Percentiles rank a stretch among this genome's conserved stretches.
phyloP scores from a whole-genome alignment of 2,113 vertebrate species.

The Illadopsis cleaveri region DNA sequence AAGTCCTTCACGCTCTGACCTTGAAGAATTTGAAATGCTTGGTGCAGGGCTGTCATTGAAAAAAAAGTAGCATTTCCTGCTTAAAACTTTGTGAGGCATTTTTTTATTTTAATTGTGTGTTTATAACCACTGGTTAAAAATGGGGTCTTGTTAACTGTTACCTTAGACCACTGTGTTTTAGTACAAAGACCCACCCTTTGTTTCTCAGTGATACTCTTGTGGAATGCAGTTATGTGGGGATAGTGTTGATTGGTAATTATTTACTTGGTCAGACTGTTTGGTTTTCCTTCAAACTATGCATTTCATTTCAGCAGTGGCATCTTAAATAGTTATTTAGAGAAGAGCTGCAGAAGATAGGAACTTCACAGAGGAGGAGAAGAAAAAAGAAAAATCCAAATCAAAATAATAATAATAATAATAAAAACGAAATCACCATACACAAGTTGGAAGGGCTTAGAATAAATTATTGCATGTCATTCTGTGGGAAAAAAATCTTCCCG shows the following conservation, averaged over 20 bases:
- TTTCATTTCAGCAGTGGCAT: neutral
- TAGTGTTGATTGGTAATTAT: neutral
- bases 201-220: neutral
- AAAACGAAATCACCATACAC: neutral
- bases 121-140: conserved; percentile 3
- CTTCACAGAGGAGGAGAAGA: neutral
- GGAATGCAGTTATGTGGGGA: neutral
- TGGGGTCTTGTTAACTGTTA: neutral
- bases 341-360: conserved; percentile 42
- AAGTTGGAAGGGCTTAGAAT: conserved; percentile 54
- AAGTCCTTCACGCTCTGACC: conserved; percentile 24
- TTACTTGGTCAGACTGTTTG: neutral
- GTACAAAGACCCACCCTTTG: neutral
- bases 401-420: neutral
- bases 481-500: conserved; percentile 18
- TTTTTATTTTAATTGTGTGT: neutral
- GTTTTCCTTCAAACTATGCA: neutral
- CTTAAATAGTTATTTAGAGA: conserved; percentile 11
- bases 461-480: conserved; percentile 54
- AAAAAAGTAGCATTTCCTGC: neutral
- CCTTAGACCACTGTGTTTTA: neutral
- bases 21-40: conserved; percentile 19
- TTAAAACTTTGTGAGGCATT: neutral
- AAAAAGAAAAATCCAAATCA: neutral
- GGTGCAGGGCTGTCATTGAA: neutral